Base-by-base conservation (phyloP, 1,140 invertebrate genomes). In the Eumaeus atala region DNA sequence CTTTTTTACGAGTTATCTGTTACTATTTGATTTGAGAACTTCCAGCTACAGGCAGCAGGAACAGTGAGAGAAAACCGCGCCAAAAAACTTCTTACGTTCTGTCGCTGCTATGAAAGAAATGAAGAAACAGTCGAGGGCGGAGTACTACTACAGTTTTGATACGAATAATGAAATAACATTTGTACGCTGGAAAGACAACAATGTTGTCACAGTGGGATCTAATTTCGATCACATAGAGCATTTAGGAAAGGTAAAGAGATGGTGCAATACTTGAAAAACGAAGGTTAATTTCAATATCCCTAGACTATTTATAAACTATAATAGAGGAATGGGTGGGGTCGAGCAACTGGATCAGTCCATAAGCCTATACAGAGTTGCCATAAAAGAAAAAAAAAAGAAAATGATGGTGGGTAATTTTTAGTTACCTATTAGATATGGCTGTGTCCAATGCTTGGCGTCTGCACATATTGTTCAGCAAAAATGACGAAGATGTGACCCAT, bases 381-480 rank as follows among this genome's bases (percentile, higher is more conserved):
- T 28, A 3, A 2, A 28, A 2, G 21, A 6, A 28, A 28, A 28
- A 28, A 28, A 28, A 6, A 28, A 28, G 6, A 28, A 28, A 28
- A 6, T 28, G 21, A 66, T 72, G 60, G 62, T 54, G 40, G 52
- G 6, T 54, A 1, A 44, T 54, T 11, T 35, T 54, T 34, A 54
- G 38, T 5, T 44, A 67, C 53, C 61, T 72, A 50, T 34, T 78
- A 18, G 66, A 70, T 53, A 61, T 57, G 42, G 16, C 16, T 47
- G 57, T 67, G 36, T 50, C 72, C 14, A 75, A 75, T 68, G 58
- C 62, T 5, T 70, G 62, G 61, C 34, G 56, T 37, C 42, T 61
- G 17, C 50, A 47, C 34, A 40, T 54, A 36, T 36, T 54, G 42
- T 6, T 14, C 36, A 17, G 18, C n/a, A 5, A 21, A 36, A 16